Base-by-base conservation (phyloP, 2,888 invertebrate species). In the Ashinkailepas kermadecensis region DNA sequence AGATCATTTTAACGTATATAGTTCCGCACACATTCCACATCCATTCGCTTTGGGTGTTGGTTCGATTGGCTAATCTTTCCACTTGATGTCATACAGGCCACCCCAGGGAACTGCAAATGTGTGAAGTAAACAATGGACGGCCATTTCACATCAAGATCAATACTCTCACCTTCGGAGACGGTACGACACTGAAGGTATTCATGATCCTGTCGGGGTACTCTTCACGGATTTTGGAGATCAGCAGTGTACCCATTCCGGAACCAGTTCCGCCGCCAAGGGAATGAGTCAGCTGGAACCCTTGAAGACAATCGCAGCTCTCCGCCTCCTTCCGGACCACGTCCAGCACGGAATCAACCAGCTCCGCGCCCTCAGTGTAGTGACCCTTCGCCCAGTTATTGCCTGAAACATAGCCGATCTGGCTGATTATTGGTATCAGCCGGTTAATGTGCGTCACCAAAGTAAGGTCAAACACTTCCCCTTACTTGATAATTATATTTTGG, bases 291-390 rank as follows among this genome's bases (percentile, higher is more conserved):
- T 94, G 93, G 89, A 92, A 94, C 85, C 91, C 97, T 89, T 95
- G 95, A 80, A 89, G 90, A 86, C 97, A 97, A 87, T 97, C 97
- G 87, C 97, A 90, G 83, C 95, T 87, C 84, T 97, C 85, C 91
- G 95, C 86, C 92, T 91, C 89, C 93, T 96, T 83, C 92, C 96
- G 86, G 62, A 90, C 88, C 54, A 90, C 89, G 85, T 90, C 90
- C 57, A 90, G 85, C 8, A 90, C 89, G 15, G 88, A 87, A 84
- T 90, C 90, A 6, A 90, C 89, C 8, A 90, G 85, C 84, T 90
- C 89, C 25, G 89, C 89, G 81, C 96, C 96, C 88, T 96, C 96
- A 83, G 96, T 96, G 90, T 97, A 96, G 87, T 96, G 95, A 83
- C 96, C 96, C 89, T 84, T 84, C 64, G 84, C 84, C 84, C 84